Evolutionary conservation across 2,797 vertebrate species (phyloP).

Genomic region (Alca torda): DNA sequence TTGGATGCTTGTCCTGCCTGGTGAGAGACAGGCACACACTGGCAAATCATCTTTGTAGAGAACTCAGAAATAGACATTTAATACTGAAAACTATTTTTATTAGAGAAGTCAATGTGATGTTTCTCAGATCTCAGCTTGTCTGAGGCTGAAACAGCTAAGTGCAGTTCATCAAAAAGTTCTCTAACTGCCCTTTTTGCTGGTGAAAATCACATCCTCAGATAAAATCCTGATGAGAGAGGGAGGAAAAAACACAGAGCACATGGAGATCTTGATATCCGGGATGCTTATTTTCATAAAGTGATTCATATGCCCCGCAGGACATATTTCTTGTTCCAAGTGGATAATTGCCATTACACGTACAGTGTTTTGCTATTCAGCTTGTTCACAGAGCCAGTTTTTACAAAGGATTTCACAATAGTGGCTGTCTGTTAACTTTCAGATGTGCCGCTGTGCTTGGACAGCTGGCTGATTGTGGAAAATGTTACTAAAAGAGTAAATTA

Average conservation of each 20-base stretch:
- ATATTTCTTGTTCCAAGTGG: background rate
- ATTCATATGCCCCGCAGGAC: background rate
- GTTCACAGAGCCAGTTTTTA: background rate
- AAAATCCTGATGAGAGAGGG: background rate
- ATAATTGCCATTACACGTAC: background rate
- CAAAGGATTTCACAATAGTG: conserved; percentile 2
- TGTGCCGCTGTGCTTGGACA: conserved; percentile 43
- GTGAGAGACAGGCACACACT: background rate
- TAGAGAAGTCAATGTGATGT: background rate
- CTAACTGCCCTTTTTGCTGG: background rate
- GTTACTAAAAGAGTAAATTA: background rate
- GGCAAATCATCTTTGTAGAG: background rate
- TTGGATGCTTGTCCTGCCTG: background rate
- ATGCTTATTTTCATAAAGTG: background rate
- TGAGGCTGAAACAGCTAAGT: background rate
- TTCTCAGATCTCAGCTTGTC: background rate
- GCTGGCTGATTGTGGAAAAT: conserved; percentile 67
- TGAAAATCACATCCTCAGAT: background rate
- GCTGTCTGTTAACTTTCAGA: background rate
- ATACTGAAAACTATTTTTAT: background rate
- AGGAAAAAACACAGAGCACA: background rate
- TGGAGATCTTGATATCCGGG: background rate
- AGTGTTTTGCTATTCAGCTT: conserved; percentile 5
- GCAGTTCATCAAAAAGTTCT: background rate
- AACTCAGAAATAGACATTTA: background rate